Conservation (phyloP, 2,888 invertebrate genomes). For the Eledona agricola region DNA sequence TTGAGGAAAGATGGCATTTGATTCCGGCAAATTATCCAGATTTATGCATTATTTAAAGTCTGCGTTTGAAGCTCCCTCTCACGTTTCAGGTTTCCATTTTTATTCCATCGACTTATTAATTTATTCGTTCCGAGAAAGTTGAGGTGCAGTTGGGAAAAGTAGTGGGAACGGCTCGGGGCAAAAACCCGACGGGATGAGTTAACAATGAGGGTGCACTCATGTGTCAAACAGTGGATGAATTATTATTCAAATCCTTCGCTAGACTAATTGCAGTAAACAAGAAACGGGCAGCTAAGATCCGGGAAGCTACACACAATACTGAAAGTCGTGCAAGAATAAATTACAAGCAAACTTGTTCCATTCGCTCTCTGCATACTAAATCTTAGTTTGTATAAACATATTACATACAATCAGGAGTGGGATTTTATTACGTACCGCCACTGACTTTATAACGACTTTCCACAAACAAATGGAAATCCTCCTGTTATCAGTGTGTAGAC, state of each 20-base stretch:
- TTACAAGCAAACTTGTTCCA: constrained; percentile 57
- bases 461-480: constrained; percentile 47
- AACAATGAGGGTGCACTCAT: constrained; percentile 52
- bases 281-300: constrained; percentile 55
- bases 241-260: constrained; percentile 58
- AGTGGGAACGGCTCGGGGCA: constrained; percentile 1
- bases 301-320: constrained; percentile 42
- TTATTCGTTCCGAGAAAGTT: constrained; percentile 10
- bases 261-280: constrained; percentile 60
- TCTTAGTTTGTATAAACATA: constrained; percentile 60
- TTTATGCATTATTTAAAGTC: constrained; percentile 49
- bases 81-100: constrained; percentile 27
- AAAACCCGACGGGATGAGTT: constrained; percentile 27
- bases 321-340: constrained; percentile 59
- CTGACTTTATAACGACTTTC: constrained; percentile 56
- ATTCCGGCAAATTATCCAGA: constrained; percentile 55
- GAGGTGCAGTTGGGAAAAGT: constrained; percentile 17
- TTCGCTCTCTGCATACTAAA: constrained; percentile 57
- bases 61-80: constrained; percentile 40
- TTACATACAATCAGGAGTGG: constrained; percentile 56
- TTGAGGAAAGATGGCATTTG: constrained; percentile 55
- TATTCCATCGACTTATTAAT: constrained; percentile 1
- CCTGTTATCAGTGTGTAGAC: constrained; percentile 45
- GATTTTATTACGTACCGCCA: constrained; percentile 55
- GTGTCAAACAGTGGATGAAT: constrained; percentile 58